Conservation (phyloP, 2,797 vertebrate genomes). For the Squalus acanthias region DNA sequence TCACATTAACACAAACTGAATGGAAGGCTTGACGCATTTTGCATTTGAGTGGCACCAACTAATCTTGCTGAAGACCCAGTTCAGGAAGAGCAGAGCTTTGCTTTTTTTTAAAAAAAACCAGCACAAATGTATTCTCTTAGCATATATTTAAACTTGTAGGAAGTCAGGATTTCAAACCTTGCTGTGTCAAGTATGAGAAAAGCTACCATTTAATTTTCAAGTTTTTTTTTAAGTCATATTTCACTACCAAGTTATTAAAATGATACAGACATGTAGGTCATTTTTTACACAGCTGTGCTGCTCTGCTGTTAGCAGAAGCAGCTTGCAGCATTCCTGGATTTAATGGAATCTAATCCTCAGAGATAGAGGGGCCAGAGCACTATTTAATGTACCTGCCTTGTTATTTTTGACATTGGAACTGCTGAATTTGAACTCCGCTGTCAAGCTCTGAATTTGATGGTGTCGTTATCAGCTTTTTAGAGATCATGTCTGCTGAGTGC, state of each 20-base stretch:
- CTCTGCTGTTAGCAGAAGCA: neutral
- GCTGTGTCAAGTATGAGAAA: neutral
- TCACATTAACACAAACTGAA: neutral
- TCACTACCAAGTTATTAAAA: slow-evolving; percentile 30
- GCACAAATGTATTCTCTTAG: neutral
- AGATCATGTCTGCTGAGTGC: neutral
- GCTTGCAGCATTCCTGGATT: neutral
- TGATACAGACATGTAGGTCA: neutral
- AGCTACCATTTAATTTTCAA: neutral
- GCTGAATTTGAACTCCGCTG: slow-evolving; percentile 5
- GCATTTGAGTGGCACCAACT: neutral
- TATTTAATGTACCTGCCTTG: slow-evolving; percentile 23
- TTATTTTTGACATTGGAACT: slow-evolving; percentile 37
- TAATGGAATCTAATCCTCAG: slow-evolving; percentile 31
- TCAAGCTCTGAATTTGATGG: slow-evolving; percentile 21
- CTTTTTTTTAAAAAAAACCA: neutral
- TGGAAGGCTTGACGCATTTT: neutral
- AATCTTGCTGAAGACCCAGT: neutral
- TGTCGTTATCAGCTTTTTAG: slow-evolving; percentile 13
- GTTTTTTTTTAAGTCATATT: neutral
- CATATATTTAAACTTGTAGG: neutral
- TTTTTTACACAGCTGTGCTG: neutral
- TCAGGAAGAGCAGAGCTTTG: neutral
- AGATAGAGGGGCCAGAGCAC: slow-evolving; percentile 22
- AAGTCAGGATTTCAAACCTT: slow-evolving; percentile 22